Evolutionary conservation across 1,140 invertebrate genomes (phyloP), one percentile per base, ranked within the genome.

Genomic region (Bombus waltoni): DNA sequence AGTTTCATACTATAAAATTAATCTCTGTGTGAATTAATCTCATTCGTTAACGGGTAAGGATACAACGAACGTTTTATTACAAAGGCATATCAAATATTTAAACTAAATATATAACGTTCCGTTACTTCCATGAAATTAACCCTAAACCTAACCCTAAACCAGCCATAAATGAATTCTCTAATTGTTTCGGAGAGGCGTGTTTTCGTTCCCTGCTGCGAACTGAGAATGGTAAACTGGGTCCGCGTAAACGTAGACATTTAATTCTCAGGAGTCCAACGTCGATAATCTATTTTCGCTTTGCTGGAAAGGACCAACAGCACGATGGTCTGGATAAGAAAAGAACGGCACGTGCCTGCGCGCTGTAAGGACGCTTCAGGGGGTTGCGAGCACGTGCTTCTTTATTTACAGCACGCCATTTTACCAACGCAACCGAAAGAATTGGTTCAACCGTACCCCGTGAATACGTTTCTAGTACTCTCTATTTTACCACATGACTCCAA

Each of bases 271-370:
- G 32, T 42, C 3, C n/a, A 28, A 18, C 77, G 32, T 66, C 70
- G 88, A 72, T 83, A 73, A 81, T 84, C 89, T 89, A 79, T 79
- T 72, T 68, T 78, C 47, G 85, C 65, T 47, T 22, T 42, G 70
- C 59, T 74, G 35, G 44, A 72, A 81, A 82, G 77, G 89, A 90
- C 88, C 89, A 90, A 90, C 89, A 71, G 81, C 70, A 57, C 62
- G 88, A 53, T 80, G 47, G 62, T 72, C 86, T 72, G 80, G 73
- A 47, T 86, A 86, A 90, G 89, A 90, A 90, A 86, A 86, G 89
- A 90, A 90, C 71, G 89, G 53, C 90, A 91, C 90, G 90, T 89
- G 90, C 77, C 81, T 83, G 68, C 71, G 66, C 42, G 11, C 28
- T 18, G 78, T 76, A 62, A 78, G 35, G 70, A 57, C 89, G 59